A percentile compares a stretch with the other conserved stretches of the same genome.
These are phyloP conservation scores for Fukomys damarensis DNA, from an alignment of 2,113 vertebrate species.

Conservation along the genomic window DNA sequence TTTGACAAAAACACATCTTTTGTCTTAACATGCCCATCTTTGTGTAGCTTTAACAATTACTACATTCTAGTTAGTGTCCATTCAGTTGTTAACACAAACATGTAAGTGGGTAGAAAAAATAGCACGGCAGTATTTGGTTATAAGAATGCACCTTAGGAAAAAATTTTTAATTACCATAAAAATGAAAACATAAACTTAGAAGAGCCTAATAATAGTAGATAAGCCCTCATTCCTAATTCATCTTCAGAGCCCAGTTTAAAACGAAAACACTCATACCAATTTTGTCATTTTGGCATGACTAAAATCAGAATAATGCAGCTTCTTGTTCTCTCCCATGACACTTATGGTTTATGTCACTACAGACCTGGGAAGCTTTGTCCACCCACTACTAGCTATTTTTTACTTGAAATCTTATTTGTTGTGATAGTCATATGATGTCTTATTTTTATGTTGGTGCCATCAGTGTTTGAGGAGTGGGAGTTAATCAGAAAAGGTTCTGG, in stretches of 20 bases:
- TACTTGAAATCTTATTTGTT: neutral
- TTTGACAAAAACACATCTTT: conserved; percentile 36
- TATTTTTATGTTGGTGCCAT: conserved; percentile 19
- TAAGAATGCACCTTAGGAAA: conserved; percentile 49
- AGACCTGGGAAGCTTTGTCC: neutral
- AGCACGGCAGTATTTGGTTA: neutral
- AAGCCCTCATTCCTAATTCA: conserved; percentile 4
- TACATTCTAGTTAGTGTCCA: neutral
- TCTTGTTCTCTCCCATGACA: neutral
- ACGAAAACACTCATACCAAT: neutral
- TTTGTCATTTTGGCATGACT: neutral
- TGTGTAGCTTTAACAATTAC: conserved; percentile 31
- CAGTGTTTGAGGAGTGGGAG: neutral
- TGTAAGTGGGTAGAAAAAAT: conserved; percentile 37
- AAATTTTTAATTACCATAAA: neutral
- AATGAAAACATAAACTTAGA: conserved; percentile 62
- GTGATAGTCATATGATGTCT: neutral
- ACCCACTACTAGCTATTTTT: neutral
- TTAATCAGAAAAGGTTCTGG: neutral
- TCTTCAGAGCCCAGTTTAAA: conserved; percentile 2
- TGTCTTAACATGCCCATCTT: conserved; percentile 15
- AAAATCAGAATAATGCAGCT: neutral
- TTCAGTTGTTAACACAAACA: conserved; percentile 58
- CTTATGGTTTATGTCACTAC: neutral
- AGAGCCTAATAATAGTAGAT: neutral